Evolutionary conservation across 2,113 vertebrate species (phyloP).

Genomic region (Ginglymostoma cirratum): DNA sequence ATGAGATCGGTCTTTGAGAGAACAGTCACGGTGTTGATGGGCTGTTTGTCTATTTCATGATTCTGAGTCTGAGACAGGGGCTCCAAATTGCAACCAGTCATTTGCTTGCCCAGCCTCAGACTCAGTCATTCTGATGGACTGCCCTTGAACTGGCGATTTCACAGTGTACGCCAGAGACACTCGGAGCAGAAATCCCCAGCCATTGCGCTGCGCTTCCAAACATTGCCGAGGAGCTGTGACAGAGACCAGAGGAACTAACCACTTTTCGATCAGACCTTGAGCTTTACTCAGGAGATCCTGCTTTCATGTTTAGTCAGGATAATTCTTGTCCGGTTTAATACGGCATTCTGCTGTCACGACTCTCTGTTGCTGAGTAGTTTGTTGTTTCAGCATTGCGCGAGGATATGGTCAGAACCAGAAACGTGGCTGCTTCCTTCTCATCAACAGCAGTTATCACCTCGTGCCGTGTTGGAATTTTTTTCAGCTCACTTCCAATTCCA

Average conservation of each 20-base stretch:
- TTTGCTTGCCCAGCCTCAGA: background rate
- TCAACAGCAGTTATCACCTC: no score
- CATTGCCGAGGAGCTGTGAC: background rate
- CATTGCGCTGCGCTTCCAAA: no score
- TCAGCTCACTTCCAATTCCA: no score
- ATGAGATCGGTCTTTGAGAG: background rate
- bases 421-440: no score
- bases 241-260: background rate
- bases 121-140: background rate
- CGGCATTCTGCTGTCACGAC: background rate
- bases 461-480: no score
- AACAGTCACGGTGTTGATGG: background rate
- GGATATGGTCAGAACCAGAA: no score
- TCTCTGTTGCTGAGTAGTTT: no score
- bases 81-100: background rate
- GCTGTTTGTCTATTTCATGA: background rate
- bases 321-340: background rate
- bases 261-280: background rate
- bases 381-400: no score
- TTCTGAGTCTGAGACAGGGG: background rate
- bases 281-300: background rate
- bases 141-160: background rate
- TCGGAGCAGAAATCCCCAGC: background rate
- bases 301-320: background rate
- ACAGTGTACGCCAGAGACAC: background rate